phyloP scores from a whole-genome alignment of 2,797 vertebrate species.

The Poecilia wingei region DNA sequence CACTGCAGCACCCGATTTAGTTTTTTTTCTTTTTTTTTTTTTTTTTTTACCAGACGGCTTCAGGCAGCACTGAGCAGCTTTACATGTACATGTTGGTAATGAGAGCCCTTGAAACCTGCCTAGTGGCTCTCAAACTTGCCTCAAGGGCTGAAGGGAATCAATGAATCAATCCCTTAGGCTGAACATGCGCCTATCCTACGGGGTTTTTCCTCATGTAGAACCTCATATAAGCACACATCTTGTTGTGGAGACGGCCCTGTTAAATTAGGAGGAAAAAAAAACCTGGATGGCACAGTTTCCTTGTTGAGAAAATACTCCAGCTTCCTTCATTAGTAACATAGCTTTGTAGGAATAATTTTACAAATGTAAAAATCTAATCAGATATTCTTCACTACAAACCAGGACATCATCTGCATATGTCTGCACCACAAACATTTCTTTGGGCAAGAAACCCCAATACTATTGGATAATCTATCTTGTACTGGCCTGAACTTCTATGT shows the following conservation, averaged over 20 bases:
- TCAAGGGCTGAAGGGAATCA: conserved; percentile 68
- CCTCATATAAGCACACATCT: conserved; percentile 38
- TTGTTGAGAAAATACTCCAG: conserved; percentile 2
- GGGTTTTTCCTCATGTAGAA: conserved; percentile 45
- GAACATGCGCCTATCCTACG: conserved; percentile 43
- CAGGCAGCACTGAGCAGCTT: conserved; percentile 65
- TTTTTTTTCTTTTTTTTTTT: conserved; percentile 44
- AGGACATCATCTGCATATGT: neutral
- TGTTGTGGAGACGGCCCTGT: conserved; percentile 24
- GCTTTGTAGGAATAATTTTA: neutral
- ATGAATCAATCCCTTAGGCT: conserved; percentile 65
- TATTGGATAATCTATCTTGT: neutral
- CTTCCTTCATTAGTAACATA: neutral
- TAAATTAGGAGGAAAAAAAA: conserved; percentile 42
- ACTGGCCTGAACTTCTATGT: no score
- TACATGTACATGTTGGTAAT: conserved; percentile 73
- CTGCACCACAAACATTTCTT: neutral
- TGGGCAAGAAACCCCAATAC: neutral
- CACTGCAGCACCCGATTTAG: conserved; percentile 65
- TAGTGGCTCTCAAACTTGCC: conserved; percentile 63
- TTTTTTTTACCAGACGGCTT: conserved; percentile 62
- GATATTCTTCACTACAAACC: neutral
- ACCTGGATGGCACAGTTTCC: conserved; percentile 22
- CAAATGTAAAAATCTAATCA: neutral
- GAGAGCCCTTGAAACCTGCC: conserved; percentile 74